These are phyloP conservation scores for Tachina grossa DNA, from an alignment of 2,888 invertebrate species.

Conservation along the genomic window DNA sequence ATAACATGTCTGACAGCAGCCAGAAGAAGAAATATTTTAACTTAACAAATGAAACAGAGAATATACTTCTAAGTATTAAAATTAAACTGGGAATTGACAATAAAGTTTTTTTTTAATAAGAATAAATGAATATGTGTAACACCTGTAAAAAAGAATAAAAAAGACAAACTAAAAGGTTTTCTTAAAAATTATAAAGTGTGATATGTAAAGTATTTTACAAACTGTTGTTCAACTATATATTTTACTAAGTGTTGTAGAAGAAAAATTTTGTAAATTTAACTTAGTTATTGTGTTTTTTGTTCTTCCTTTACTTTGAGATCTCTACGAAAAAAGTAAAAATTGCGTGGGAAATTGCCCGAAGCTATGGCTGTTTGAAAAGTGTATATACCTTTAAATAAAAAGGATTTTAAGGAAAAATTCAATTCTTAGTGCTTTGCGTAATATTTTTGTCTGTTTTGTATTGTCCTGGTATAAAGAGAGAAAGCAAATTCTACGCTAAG, in stretches of 20 bases:
- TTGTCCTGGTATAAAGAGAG: slow-evolving; percentile 25
- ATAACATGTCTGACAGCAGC: neutral
- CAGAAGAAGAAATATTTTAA: neutral
- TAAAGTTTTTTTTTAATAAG: neutral
- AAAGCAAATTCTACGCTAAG: neutral
- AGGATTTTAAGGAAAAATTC: neutral
- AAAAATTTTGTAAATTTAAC: slow-evolving; percentile 3
- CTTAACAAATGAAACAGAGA: neutral
- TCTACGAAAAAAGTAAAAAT: neutral
- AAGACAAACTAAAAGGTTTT: neutral
- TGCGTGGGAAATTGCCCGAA: slow-evolving; percentile 72
- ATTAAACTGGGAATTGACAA: slow-evolving; percentile 13
- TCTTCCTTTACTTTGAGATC: neutral
- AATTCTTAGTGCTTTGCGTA: neutral
- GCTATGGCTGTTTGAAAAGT: slow-evolving; percentile 59
- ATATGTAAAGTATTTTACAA: neutral
- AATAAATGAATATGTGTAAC: neutral
- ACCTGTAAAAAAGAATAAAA: neutral
- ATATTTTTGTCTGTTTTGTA: neutral
- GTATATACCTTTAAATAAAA: neutral
- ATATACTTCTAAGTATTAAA: neutral
- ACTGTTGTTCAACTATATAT: neutral
- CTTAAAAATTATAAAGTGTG: neutral
- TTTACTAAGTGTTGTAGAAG: neutral
- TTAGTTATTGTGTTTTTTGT: neutral